Evolutionary conservation across 2,888 invertebrate species (phyloP).

Genomic region (Gryllus longicercus): DNA sequence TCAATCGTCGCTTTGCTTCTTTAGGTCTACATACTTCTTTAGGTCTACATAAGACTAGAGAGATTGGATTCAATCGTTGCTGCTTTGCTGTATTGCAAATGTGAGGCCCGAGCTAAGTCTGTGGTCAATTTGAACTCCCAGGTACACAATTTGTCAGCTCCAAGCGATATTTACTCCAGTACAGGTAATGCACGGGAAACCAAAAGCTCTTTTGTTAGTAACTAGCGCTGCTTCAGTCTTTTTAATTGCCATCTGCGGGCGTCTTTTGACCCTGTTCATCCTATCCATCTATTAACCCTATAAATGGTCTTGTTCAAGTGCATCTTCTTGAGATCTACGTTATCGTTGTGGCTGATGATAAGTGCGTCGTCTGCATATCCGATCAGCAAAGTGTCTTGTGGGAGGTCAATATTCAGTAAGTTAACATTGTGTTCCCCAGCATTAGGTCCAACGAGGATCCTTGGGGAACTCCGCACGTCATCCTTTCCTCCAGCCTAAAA

Average conservation of each 20-base stretch:
- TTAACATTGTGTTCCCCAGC: not conserved
- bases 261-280: not conserved
- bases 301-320: not conserved
- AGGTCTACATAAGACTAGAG: too few relatives aligned
- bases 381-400: not conserved
- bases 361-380: not conserved
- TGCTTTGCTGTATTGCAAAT: too few relatives aligned
- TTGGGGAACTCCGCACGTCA: not conserved
- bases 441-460: not conserved
- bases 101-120: not conserved
- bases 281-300: too few relatives aligned
- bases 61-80: too few relatives aligned
- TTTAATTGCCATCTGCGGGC: not conserved
- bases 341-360: not conserved
- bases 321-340: not conserved
- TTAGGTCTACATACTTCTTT: too few relatives aligned
- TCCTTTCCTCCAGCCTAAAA: not conserved
- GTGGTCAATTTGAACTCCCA: not conserved
- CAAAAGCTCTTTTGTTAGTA: not conserved
- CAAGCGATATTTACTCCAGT: not conserved
- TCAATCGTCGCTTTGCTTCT: too few relatives aligned
- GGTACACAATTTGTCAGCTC: not conserved
- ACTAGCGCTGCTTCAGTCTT: not conserved
- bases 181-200: not conserved
- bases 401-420: not conserved